Base-by-base conservation (phyloP, 2,888 invertebrate genomes). In the Ophioninae sp. region DNA sequence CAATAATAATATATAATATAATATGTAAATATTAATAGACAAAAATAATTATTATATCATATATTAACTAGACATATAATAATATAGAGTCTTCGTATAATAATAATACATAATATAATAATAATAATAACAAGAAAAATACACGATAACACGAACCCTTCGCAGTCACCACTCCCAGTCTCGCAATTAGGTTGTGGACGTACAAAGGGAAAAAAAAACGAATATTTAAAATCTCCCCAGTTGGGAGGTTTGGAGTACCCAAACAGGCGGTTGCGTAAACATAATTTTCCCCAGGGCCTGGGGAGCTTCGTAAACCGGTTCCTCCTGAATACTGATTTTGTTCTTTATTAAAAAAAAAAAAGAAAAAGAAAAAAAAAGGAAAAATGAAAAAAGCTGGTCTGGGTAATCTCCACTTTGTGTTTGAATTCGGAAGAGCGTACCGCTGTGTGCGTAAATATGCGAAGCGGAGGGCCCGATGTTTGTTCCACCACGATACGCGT, bases 401-500 rank as follows among this genome's bases (percentile, higher is more conserved):
- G 37, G 6, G 59, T 58, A 71, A 71, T 71, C 58, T 71, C 37
- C n/a, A 51, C 51, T 51, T 51, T 9, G 8, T 44, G 44, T 2
- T 30, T 30, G 30, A 30, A 30, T 30, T 30, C 2, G 30, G 3
- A 3, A 30, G 30, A 1, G 30, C 30, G 30, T 3, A 3, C 30
- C 2, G 30, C 10, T 56, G n/a, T 9, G n/a, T 71, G 39, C 65
- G 74, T 68, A 82, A 74, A 82, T 82, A 74, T 82, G 51, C 13
- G 51, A 51, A 0, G 51, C 13, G 39, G n/a, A 72, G 69, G 59
- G 71, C 44, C 13, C 8, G 51, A 22, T 68, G 30, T 64, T 59
- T 41, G 44, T 20, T 37, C 69, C 67, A 37, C 51, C 79, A 82
- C 65, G 72, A 75, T 83, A 79, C 68, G 75, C 79, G 75, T 67